Base-by-base conservation (phyloP, 2,888 invertebrate genomes). In the Adela reaumurella region DNA sequence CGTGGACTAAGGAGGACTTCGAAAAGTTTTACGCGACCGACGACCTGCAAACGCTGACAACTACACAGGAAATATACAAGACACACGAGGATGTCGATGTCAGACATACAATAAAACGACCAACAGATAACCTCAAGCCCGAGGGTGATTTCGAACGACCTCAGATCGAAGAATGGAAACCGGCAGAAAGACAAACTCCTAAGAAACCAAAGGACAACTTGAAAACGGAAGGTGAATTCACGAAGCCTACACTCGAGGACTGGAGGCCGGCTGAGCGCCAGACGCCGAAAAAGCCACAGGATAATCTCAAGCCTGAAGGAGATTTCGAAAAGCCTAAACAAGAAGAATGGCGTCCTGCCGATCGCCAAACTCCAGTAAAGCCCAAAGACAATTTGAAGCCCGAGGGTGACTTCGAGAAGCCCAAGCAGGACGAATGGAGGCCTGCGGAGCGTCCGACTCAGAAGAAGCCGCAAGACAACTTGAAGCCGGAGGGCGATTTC, bases 1-100 rank as follows among this genome's bases (percentile, higher is more conserved):
- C 88, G 1, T 88, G 87, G 84, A 87, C 86, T 0, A 87, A 88
- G 60, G 87, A 88, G 65, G 87, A 88, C 58, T 82, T 84, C 17
- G 86, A 89, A 54, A 88, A 86, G 61, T 85, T 87, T 55, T 85
- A 85, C 58, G 81, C 83, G 0, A 83, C 82, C 2, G 74, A 83
- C 55, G 70, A 79, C 48, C 65, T 74, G 47, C 78, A 81, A 59
- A 74, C 74, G 50, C 69, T 80, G 50, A 88, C 89, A 0, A 89
- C 88, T 10, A 78, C 81, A n/a, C 85, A 86, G 61, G 85, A 89
- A 54, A 82, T 86, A 53, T 88, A 83, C 58, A 83, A 74, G 60
- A 80, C 69, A n/a, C 84, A 81, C 54, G 83, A 86, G 61, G 76
- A 81, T 54, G 81, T 69, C 10, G 84, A 86, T 63, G 71, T 82